Evolutionary conservation across 1,140 invertebrate genomes (phyloP).

Genomic region (Brachionus koreanus): DNA sequence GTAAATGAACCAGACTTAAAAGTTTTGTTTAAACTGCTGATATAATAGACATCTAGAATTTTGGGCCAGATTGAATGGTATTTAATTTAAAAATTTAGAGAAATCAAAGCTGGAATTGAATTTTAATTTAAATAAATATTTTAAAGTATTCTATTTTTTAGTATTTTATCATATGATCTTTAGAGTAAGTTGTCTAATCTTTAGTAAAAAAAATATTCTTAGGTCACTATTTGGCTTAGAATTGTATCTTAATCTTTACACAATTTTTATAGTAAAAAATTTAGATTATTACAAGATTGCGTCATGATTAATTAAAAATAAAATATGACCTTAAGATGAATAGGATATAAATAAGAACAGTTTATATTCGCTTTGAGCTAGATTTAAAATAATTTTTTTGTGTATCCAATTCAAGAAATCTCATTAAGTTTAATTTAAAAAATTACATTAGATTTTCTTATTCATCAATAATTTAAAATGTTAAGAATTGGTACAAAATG

Average conservation of each 20-base stretch:
- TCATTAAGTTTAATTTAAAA: neutral
- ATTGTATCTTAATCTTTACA: neutral
- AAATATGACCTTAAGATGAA: neutral
- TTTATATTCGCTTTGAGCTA: neutral
- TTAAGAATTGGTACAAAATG: slow-evolving; percentile 1
- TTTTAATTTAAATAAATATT: no score
- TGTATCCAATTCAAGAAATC: neutral
- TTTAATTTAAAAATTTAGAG: no score
- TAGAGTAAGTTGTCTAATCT: neutral
- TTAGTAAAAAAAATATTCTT: neutral
- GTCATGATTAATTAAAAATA: neutral
- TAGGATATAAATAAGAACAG: neutral
- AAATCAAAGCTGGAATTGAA: no score
- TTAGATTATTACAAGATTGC: neutral
- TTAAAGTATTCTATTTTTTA: no score
- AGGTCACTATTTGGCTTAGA: neutral
- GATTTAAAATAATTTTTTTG: neutral
- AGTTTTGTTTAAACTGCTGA: no score
- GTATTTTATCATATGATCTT: no score
- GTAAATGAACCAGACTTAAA: no score
- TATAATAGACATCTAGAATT: no score
- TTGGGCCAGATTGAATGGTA: no score
- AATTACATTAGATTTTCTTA: neutral
- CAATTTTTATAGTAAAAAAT: neutral
- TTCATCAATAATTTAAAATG: neutral